These are phyloP conservation scores for Laodelphax striatellus DNA, from an alignment of 1,140 invertebrate genomes.

Conservation along the genomic window DNA sequence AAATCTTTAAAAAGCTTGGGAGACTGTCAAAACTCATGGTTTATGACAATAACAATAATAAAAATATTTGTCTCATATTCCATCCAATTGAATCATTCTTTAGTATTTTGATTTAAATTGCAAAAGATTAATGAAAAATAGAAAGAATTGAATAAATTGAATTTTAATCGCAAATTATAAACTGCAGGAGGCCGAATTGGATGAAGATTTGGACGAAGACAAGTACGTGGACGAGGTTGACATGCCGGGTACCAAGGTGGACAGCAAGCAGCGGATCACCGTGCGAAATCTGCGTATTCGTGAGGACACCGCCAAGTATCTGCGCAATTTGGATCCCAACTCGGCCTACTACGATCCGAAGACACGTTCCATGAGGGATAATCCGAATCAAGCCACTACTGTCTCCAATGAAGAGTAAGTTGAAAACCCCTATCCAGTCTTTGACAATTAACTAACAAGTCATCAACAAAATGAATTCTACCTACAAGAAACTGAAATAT, in stretches of 20 bases:
- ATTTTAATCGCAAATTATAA: neutral
- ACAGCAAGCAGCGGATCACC: constrained; percentile 96
- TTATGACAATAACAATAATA: no score
- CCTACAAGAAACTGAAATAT: no score
- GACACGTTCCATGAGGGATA: constrained; percentile 95
- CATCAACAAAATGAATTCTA: no score
- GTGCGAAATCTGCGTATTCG: constrained; percentile 95
- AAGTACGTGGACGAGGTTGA: constrained; percentile 95
- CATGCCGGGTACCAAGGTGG: constrained; percentile 98
- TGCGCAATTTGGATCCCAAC: constrained; percentile 91
- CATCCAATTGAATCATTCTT: no score
- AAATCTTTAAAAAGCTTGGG: no score
- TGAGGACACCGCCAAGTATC: constrained; percentile 98
- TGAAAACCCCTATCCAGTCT: no score
- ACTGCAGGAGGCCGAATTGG: no score
- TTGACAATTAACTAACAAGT: no score
- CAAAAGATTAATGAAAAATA: no score
- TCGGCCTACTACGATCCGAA: constrained; percentile 99
- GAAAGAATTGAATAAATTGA: neutral
- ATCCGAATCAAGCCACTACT: constrained; percentile 63
- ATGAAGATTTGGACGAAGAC: constrained; percentile 69
- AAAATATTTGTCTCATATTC: no score
- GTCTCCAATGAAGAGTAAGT: constrained; percentile 50
- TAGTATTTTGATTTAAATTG: no score
- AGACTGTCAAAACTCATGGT: no score